Percentiles rank a stretch among this genome's conserved stretches.
Evolutionary conservation across 1,140 invertebrate species (phyloP).

Genomic region (Trichonephila clavipes): DNA sequence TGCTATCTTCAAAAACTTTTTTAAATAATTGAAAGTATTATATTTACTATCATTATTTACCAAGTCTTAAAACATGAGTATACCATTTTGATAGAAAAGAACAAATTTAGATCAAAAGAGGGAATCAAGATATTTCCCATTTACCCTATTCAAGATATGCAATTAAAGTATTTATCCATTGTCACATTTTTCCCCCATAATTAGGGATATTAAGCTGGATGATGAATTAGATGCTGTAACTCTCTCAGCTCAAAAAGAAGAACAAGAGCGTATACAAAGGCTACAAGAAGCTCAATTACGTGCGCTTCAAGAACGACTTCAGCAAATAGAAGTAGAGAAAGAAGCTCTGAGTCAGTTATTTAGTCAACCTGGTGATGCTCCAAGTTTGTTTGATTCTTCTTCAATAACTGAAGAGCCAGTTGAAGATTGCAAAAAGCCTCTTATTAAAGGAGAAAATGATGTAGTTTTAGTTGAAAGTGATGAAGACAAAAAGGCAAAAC

Average conservation of each 20-base stretch:
- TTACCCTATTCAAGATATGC: too few relatives aligned
- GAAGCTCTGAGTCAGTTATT: conserved; percentile 73
- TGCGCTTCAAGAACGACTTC: conserved; percentile 75
- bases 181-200: too few relatives aligned
- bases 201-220: conserved; percentile 93
- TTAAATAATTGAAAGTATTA: too few relatives aligned
- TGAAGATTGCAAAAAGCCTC: conserved; percentile 13
- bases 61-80: too few relatives aligned
- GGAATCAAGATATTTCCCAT: too few relatives aligned
- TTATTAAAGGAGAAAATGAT: conserved; percentile 75
- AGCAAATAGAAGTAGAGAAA: conserved; percentile 76
- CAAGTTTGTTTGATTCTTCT: conserved; percentile 79
- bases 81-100: too few relatives aligned
- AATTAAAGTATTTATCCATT: too few relatives aligned
- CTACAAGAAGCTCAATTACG: conserved; percentile 79
- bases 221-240: conserved; percentile 95
- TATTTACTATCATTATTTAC: too few relatives aligned
- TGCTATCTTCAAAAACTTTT: too few relatives aligned
- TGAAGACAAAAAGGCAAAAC: conserved; percentile 76
- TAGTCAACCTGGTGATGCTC: conserved; percentile 80
- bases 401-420: conserved; percentile 67
- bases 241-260: conserved; percentile 93
- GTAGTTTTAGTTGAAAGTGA: conserved; percentile 78
- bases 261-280: conserved; percentile 88
- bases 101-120: too few relatives aligned